Conservation (phyloP, 92 coral and sea anemone genomes). For the Metridium senile region DNA sequence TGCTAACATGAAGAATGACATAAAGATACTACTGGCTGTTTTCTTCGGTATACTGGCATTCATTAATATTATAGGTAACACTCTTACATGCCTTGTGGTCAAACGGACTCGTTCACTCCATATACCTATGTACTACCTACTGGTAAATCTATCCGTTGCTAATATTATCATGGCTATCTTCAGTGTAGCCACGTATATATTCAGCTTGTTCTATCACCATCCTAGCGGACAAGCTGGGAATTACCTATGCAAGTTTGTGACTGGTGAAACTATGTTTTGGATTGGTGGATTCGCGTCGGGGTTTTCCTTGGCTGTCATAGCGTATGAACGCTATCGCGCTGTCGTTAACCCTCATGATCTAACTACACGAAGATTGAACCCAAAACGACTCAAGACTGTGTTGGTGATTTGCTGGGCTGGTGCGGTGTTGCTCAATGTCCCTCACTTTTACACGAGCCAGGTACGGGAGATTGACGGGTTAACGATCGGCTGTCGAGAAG, state of each 20-base stretch:
- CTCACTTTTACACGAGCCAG: conserved; percentile 19
- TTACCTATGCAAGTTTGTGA: conserved; percentile 30
- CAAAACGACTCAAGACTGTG: conserved; percentile 14
- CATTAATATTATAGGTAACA: conserved; percentile 28
- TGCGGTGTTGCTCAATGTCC: conserved; percentile 34
- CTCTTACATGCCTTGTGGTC: conserved; percentile 27
- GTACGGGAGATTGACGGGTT: neutral
- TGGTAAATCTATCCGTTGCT: conserved; percentile 37
- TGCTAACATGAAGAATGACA: neutral
- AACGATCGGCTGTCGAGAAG: conserved; percentile 9
- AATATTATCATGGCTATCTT: conserved; percentile 34
- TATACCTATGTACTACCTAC: conserved; percentile 37
- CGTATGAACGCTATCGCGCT: conserved; percentile 43
- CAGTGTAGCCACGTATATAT: conserved; percentile 35
- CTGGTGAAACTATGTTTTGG: conserved; percentile 39
- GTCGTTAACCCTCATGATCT: conserved; percentile 35
- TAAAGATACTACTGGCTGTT: conserved; percentile 15
- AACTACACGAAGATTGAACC: conserved; percentile 17
- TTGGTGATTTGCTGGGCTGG: conserved; percentile 27
- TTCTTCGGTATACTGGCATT: conserved; percentile 26
- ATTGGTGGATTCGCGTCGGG: conserved; percentile 43
- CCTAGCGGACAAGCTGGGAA: conserved; percentile 30
- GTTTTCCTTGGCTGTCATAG: conserved; percentile 35
- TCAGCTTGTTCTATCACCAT: conserved; percentile 25
- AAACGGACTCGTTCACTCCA: conserved; percentile 23